Evolutionary conservation across 2,113 vertebrate species (phyloP).

Genomic region (Morone saxatilis): DNA sequence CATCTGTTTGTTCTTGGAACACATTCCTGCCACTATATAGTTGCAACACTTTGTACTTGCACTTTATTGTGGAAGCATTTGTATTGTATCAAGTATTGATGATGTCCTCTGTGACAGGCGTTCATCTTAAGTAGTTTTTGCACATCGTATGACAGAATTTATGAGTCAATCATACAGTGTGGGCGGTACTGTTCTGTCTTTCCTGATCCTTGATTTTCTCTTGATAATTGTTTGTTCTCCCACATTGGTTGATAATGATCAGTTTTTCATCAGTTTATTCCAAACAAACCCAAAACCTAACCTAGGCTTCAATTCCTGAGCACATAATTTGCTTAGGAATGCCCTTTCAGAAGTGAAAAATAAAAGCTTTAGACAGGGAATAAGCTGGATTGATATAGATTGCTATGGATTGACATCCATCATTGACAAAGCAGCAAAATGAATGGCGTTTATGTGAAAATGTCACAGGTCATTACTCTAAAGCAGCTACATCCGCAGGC

Average conservation of each 20-base stretch:
- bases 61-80: background rate
- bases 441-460: constrained; percentile 19
- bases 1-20: constrained; percentile 30
- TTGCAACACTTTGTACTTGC: background rate
- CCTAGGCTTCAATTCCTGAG: background rate
- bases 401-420: background rate
- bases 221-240: constrained; percentile 25
- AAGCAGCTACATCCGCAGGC: constrained; percentile 7
- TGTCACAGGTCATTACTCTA: constrained; percentile 20
- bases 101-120: background rate
- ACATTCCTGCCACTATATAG: background rate
- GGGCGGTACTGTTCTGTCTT: background rate
- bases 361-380: background rate
- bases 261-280: background rate
- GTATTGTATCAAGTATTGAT: background rate
- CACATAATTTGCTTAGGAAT: background rate
- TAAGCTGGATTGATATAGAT: background rate
- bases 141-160: constrained; percentile 1
- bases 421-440: constrained; percentile 7
- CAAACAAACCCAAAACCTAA: background rate
- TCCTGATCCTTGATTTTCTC: constrained; percentile 25
- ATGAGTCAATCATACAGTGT: constrained; percentile 9
- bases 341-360: background rate
- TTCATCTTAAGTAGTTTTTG: background rate
- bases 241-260: constrained; percentile 1